Evolutionary conservation across 2,113 vertebrate genomes (phyloP), one percentile per base, ranked within the genome.

Genomic region (Charina bottae): DNA sequence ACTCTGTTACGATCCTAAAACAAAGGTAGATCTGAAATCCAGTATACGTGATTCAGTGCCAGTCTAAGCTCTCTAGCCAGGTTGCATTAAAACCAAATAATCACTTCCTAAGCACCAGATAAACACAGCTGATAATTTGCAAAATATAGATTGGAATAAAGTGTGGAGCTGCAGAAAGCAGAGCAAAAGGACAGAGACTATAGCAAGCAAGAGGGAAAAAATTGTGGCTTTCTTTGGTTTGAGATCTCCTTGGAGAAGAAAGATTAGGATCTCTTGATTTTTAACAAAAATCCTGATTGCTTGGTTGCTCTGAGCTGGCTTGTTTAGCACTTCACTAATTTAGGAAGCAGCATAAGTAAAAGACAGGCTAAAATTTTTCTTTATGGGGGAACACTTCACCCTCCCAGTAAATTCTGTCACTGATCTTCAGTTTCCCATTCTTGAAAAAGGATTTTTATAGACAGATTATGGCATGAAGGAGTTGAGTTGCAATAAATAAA

Each of bases 1-100:
- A 60, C 4, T 92, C 6, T 58, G 24, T 92, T 88, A 83, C 88
- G 86, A 92, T 88, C 55, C 53, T 72, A 88, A 83, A 83, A 68
- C 33, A 83, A 78, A 92, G 33, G 26, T 88, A 86, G 64, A 83
- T 92, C 37, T 59, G 86, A 60, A 88, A 88, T 53, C 26, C 28
- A 88, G 42, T 33, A 42, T 49, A n/a, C 6, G 26, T 88, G 26
- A 91, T 88, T 21, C 12, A 9, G 54, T 92, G 68, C 28, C 42
- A 92, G 28, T 46, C 4, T 62, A 58, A 9, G 21, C 8, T 87
- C 17, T 46, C 2, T 60, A 88, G 91, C 42, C 85, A 92, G 53
- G 4, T 21, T 53, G 86, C 88, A 92, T 88, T 19, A 83, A 88
- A 83, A 88, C 68, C 55, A 88, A 42, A 58, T 60, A 28, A 46